A percentile compares a stretch with the other conserved stretches of the same genome.
Conservation (phyloP, 2,797 vertebrate genomes). For the Syndactyla subalaris region DNA sequence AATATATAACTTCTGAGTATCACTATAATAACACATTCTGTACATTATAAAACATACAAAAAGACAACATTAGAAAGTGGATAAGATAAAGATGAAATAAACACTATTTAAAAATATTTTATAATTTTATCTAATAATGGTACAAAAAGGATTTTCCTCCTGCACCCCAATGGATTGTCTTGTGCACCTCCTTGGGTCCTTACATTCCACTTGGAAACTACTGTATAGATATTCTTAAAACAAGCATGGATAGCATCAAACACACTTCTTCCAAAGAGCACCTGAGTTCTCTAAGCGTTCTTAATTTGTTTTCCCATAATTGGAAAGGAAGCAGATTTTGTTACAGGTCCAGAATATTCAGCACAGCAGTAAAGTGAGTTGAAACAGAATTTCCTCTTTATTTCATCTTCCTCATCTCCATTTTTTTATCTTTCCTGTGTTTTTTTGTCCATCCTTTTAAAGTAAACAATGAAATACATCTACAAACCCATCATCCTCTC, state of each 20-base stretch:
- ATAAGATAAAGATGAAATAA: background rate
- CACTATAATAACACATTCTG: background rate
- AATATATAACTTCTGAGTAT: background rate
- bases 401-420: background rate
- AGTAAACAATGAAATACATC: background rate
- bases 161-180: background rate
- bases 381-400: background rate
- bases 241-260: background rate
- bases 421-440: background rate
- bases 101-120: background rate
- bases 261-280: background rate
- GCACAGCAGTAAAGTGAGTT: background rate
- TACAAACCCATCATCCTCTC: background rate
- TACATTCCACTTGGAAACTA: background rate
- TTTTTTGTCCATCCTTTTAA: background rate
- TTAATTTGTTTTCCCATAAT: background rate
- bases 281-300: background rate
- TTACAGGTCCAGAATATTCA: background rate
- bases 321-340: background rate
- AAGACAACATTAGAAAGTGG: background rate
- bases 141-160: background rate
- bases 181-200: rapidly evolving
- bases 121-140: background rate
- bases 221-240: background rate
- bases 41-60: background rate